Evolutionary conservation across 2,113 vertebrate species (phyloP).

Genomic region (Rhynchopsitta pachyrhyncha): DNA sequence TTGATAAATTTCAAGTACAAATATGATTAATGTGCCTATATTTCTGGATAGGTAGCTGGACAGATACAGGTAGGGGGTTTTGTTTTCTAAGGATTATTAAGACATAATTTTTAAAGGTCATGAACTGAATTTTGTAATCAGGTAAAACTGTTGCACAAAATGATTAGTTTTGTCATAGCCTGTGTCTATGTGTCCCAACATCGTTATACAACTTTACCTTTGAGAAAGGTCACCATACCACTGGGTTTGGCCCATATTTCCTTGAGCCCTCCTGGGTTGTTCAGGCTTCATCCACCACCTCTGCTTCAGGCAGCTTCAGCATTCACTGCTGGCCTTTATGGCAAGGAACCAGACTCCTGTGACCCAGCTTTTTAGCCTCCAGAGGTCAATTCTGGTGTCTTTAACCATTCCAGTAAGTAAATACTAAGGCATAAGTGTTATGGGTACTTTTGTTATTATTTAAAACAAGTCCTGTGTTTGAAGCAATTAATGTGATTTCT

Average conservation of each 20-base stretch:
- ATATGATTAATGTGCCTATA: background rate
- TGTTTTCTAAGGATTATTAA: background rate
- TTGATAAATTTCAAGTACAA: background rate
- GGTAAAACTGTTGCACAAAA: background rate
- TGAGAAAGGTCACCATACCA: background rate
- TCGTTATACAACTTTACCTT: background rate
- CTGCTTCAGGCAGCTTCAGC: background rate
- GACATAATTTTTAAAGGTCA: background rate
- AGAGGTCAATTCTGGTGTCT: background rate
- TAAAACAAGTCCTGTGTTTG: background rate
- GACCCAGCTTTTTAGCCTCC: background rate
- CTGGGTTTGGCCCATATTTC: background rate
- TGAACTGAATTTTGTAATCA: background rate
- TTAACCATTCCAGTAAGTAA: background rate
- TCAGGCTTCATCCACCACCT: background rate
- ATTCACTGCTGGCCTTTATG: background rate
- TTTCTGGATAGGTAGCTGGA: background rate
- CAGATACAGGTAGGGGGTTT: background rate
- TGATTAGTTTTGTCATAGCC: background rate
- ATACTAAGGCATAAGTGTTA: background rate
- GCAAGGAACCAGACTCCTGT: background rate
- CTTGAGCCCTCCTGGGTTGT: background rate
- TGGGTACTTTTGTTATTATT: background rate
- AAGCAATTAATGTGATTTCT: background rate
- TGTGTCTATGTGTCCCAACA: background rate